phyloP scores from a whole-genome alignment of 2,797 vertebrate genomes.

The Coranthus polyacanthus region DNA sequence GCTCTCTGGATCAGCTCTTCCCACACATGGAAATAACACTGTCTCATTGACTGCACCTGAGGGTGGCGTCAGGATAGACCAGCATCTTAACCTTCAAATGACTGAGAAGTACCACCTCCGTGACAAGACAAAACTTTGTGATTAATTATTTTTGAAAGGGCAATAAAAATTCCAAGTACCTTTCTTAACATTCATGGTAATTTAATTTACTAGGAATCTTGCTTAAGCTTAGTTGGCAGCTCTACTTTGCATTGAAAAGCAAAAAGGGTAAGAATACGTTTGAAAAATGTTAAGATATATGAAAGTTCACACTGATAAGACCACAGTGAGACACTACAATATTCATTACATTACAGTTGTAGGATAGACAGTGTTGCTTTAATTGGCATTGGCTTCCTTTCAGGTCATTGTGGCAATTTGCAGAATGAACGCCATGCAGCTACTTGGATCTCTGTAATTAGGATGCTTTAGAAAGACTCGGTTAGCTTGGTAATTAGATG shows the following conservation, averaged over 20 bases:
- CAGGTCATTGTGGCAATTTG: slow-evolving; percentile 31
- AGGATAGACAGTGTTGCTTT: slow-evolving; percentile 25
- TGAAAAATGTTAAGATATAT: background rate
- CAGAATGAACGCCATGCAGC: slow-evolving; percentile 63
- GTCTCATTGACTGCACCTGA: slow-evolving; percentile 39
- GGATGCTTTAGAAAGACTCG: slow-evolving; percentile 50
- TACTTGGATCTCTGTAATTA: slow-evolving; percentile 75
- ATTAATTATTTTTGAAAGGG: slow-evolving; percentile 21
- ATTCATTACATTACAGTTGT: slow-evolving; percentile 1
- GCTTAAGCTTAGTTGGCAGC: background rate
- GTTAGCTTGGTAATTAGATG: slow-evolving; percentile 75
- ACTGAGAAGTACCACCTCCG: slow-evolving; percentile 22
- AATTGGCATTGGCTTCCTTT: slow-evolving; percentile 39
- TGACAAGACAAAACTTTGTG: slow-evolving; percentile 30
- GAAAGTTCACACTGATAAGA: slow-evolving; percentile 1
- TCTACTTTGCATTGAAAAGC: background rate
- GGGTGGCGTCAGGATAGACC: slow-evolving; percentile 21
- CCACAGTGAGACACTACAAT: background rate
- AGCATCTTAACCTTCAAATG: slow-evolving; percentile 38
- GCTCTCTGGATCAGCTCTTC: slow-evolving; percentile 45
- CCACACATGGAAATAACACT: slow-evolving; percentile 45
- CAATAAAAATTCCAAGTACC: background rate
- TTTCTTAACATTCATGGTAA: background rate
- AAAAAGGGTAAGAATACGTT: background rate
- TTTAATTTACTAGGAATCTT: background rate